Base-by-base conservation (phyloP, 2,888 invertebrate genomes). In the Drosophila quinaria region DNA sequence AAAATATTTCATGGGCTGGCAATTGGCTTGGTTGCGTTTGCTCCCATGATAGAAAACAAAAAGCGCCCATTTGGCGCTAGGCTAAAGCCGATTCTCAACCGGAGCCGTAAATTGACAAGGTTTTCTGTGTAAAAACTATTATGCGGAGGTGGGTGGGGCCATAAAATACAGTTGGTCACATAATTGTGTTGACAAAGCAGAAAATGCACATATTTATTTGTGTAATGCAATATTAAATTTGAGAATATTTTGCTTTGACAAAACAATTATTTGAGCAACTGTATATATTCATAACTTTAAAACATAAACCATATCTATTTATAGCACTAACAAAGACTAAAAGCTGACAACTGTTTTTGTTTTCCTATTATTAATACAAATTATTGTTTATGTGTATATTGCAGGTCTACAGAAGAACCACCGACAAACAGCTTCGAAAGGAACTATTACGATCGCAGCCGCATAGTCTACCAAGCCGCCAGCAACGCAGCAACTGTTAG, bases 331-430 rank as follows among this genome's bases (percentile, higher is more conserved):
- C 15, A 54, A 35, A 19, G 3, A 13, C n/a, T 22, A 31, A 42
- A 69, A 56, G 51, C 47, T 75, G 72, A 41, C 72, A 76, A 60
- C 67, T 71, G 75, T 71, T 60, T 64, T 70, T 59, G 42, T 68
- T 56, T 4, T 29, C 1, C 25, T 29, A 29, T 8, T 67, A 33
- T 42, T 70, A 25, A 63, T 22, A n/a, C 10, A 35, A 25, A 25
- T 9, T 1, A n/a, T 49, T 25, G 17, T 19, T n/a, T 44, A 10
- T 11, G 5, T 29, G 4, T 19, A 37, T 67, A 37, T 89, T 90
- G 25, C 88, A 93, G 93, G 92, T 93, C 93, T 91, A 92, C 93
- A 88, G 93, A 93, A 87, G 93, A 93, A 91, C 92, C 93, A 91
- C 92, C 92, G 89, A 88, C 84, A 86, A 92, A 91, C 86, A 92